A percentile compares a stretch with the other conserved stretches of the same genome.
Conservation (phyloP, 2,113 vertebrate species). For the Oceanites oceanicus region DNA sequence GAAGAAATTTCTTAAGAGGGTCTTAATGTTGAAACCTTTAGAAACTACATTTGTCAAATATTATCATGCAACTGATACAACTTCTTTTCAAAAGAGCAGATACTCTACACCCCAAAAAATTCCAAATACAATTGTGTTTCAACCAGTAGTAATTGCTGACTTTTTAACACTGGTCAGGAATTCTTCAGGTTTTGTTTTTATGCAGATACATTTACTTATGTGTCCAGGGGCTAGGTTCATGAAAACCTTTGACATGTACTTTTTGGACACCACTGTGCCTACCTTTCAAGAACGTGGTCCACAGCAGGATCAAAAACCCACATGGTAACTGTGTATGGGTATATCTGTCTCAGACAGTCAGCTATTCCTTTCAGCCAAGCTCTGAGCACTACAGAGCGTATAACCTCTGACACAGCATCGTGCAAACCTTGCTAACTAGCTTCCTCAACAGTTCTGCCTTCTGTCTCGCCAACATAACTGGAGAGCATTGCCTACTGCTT, state of each 20-base stretch:
- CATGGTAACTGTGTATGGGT: background rate
- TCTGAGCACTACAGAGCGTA: background rate
- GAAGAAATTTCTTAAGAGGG: background rate
- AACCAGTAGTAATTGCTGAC: background rate
- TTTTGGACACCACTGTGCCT: background rate
- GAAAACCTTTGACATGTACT: background rate
- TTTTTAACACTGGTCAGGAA: background rate
- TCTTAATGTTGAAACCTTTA: background rate
- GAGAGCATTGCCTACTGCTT: background rate
- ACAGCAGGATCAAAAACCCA: background rate
- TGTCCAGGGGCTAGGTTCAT: rapidly evolving
- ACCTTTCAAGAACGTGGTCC: rapidly evolving
- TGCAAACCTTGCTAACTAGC: background rate
- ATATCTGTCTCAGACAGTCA: background rate
- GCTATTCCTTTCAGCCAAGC: background rate
- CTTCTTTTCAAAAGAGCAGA: background rate
- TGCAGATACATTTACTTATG: background rate
- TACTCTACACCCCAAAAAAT: rapidly evolving
- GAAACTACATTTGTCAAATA: background rate
- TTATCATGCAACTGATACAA: background rate
- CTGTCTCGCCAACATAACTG: background rate
- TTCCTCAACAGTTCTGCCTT: background rate
- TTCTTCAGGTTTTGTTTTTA: background rate
- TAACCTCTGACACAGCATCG: background rate
- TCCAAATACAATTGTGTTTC: background rate